A percentile compares a stretch with the other conserved stretches of the same genome.
Conservation (phyloP, 2,888 invertebrate species). For the Zelleria hepariella region DNA sequence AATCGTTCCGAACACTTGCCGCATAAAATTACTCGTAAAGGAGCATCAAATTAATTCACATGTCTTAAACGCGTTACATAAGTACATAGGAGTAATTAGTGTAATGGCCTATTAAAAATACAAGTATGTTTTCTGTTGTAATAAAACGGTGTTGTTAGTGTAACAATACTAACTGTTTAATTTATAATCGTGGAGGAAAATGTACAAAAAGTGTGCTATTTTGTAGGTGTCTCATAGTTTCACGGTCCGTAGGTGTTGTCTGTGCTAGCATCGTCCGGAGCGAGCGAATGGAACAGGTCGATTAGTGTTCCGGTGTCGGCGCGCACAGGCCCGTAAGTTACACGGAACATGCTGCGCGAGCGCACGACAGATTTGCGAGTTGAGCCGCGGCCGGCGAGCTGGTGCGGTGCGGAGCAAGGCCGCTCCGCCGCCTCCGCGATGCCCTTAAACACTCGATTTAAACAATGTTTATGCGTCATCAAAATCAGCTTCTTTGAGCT, state of each 20-base stretch:
- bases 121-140: not conserved
- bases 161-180: not conserved
- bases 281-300: slow-evolving; percentile 13
- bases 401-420: slow-evolving; percentile 24
- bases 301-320: slow-evolving; percentile 18
- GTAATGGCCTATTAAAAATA: slow-evolving; percentile 6
- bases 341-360: slow-evolving; percentile 17
- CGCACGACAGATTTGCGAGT: slow-evolving; percentile 31
- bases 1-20: slow-evolving; percentile 62
- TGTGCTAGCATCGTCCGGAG: not conserved
- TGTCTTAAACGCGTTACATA: slow-evolving; percentile 9
- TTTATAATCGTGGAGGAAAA: not conserved
- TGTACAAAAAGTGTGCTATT: no score
- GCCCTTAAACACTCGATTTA: not conserved
- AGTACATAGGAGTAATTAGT: slow-evolving; percentile 8
- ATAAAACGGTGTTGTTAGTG: not conserved
- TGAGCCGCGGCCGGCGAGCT: slow-evolving; percentile 14
- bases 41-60: slow-evolving; percentile 36
- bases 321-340: slow-evolving; percentile 18
- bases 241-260: not conserved
- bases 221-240: not conserved
- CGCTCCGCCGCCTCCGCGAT: slow-evolving; percentile 11
- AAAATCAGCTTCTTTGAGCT: not conserved
- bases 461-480: not conserved
- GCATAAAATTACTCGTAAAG: slow-evolving; percentile 52